phyloP scores from a whole-genome alignment of 2,113 vertebrate genomes.

The Myiozetetes cayanensis region DNA sequence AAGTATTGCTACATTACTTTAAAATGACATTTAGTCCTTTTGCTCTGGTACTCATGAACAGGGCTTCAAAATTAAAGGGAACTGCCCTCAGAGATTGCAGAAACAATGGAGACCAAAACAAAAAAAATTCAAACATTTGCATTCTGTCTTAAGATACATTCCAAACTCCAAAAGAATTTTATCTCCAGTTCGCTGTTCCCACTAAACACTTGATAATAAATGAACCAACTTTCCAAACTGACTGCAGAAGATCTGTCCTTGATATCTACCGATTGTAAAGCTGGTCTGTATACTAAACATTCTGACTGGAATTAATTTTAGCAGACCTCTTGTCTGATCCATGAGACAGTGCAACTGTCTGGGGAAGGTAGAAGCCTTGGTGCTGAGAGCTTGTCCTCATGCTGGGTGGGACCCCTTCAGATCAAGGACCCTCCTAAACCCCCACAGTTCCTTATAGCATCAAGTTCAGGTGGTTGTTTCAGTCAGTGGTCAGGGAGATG shows the following conservation, averaged over 20 bases:
- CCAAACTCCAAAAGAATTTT: slow-evolving; percentile 10
- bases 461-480: fast-evolving
- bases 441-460: fast-evolving
- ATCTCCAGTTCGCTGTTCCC: neutral
- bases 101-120: neutral
- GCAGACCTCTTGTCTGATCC: neutral
- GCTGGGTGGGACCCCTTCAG: neutral
- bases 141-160: neutral
- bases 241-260: neutral
- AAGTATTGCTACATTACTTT: slow-evolving; percentile 42
- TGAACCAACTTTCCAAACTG: neutral
- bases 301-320: fast-evolving
- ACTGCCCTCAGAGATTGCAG: neutral
- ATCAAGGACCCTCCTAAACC: neutral
- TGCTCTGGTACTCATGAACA: neutral
- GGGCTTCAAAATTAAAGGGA: neutral
- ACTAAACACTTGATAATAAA: neutral
- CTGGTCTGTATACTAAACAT: fast-evolving
- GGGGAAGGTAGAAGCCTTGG: neutral
- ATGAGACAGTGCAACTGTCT: neutral
- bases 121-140: neutral
- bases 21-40: slow-evolving; percentile 33
- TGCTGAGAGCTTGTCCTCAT: neutral
- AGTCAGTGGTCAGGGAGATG: fast-evolving
- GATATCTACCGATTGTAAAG: neutral